Conservation (phyloP, 1,140 invertebrate species). For the Drosophila ohnishii region DNA sequence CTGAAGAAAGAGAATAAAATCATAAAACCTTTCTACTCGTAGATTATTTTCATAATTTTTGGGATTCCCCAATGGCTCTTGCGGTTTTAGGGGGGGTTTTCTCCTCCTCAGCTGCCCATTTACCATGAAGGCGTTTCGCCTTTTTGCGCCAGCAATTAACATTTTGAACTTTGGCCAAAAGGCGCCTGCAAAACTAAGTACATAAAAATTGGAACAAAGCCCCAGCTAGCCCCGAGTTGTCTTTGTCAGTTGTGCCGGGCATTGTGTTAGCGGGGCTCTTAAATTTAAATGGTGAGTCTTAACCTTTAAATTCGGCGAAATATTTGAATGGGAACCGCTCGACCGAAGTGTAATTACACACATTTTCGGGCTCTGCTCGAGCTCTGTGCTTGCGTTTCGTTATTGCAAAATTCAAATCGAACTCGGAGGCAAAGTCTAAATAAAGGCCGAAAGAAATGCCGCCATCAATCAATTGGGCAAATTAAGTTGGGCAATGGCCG, state of each 20-base stretch:
- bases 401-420: slow-evolving; percentile 34
- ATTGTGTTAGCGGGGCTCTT: slow-evolving; percentile 57
- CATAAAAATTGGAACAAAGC: slow-evolving; percentile 70
- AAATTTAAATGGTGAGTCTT: slow-evolving; percentile 72
- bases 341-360: slow-evolving; percentile 47
- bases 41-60: too few species aligned
- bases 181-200: slow-evolving; percentile 26
- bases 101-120: background rate
- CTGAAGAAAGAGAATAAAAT: background rate
- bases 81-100: slow-evolving; percentile 16
- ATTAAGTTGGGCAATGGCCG: slow-evolving; percentile 54
- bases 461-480: slow-evolving; percentile 65
- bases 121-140: slow-evolving; percentile 45
- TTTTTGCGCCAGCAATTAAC: slow-evolving; percentile 45
- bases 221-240: slow-evolving; percentile 33
- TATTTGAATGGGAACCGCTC: slow-evolving; percentile 42
- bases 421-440: slow-evolving; percentile 14
- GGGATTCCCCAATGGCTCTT: slow-evolving; percentile 6
- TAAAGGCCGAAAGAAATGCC: slow-evolving; percentile 52
- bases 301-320: slow-evolving; percentile 73
- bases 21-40: background rate
- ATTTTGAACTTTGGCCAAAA: slow-evolving; percentile 63
- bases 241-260: slow-evolving; percentile 35
- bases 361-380: slow-evolving; percentile 29
- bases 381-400: slow-evolving; percentile 53